Percentiles rank a stretch among this genome's conserved stretches.
These are phyloP conservation scores for Halictus ligatus DNA, from an alignment of 2,888 invertebrate genomes.

Conservation along the genomic window DNA sequence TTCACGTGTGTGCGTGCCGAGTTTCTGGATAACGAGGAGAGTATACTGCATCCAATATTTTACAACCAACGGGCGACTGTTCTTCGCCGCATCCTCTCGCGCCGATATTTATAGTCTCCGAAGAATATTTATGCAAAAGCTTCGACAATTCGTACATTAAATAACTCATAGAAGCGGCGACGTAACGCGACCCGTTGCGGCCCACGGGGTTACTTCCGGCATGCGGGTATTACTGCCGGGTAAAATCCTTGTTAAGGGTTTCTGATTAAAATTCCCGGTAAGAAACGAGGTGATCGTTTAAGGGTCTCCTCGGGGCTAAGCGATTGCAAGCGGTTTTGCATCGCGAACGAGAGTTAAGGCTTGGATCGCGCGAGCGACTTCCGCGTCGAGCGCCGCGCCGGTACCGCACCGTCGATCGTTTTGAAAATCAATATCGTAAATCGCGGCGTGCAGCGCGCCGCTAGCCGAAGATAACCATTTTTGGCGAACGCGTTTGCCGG, in stretches of 20 bases:
- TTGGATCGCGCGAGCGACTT: constrained; percentile 15
- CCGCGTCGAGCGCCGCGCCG: constrained; percentile 32
- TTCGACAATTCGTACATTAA: background rate
- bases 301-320: background rate
- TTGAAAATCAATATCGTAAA: constrained; percentile 62
- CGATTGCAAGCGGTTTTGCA: background rate
- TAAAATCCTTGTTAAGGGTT: background rate
- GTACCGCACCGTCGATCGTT: constrained; percentile 41
- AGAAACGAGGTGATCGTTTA: constrained; percentile 7
- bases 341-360: constrained; percentile 6
- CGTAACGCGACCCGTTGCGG: background rate
- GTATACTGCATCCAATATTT: background rate
- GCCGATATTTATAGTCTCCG: background rate
- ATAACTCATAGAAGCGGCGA: background rate
- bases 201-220: background rate
- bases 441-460: constrained; percentile 34
- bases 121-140: background rate
- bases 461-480: constrained; percentile 53
- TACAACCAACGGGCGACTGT: background rate
- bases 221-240: background rate
- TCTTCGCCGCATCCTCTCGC: background rate
- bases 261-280: background rate
- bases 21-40: too few species aligned
- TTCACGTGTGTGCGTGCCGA: too few species aligned
- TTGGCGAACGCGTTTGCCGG: constrained; percentile 45